Evolutionary conservation across 2,113 vertebrate species (phyloP).

Genomic region (Rhea pennata): DNA sequence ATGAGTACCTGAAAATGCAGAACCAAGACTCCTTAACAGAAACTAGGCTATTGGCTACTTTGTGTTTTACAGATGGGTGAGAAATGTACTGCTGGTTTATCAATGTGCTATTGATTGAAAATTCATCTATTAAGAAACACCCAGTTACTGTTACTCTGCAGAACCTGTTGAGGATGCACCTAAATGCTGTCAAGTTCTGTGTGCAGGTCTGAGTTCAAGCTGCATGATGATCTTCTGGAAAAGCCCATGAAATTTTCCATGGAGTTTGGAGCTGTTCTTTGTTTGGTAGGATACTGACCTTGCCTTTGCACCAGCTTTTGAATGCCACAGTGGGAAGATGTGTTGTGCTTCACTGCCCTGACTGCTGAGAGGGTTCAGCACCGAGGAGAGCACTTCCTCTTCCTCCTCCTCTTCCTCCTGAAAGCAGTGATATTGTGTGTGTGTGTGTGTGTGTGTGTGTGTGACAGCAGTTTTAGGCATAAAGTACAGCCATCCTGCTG

Average conservation of each 20-base stretch:
- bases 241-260: background rate
- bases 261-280: background rate
- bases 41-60: background rate
- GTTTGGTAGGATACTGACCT: background rate
- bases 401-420: background rate
- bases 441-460: too few species aligned
- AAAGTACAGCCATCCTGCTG: background rate
- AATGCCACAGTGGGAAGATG: background rate
- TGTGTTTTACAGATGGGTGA: background rate
- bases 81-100: background rate
- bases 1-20: background rate
- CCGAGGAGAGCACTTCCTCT: background rate
- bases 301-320: background rate
- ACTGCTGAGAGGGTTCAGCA: background rate
- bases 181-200: background rate
- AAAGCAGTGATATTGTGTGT: too few species aligned
- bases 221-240: background rate
- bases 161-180: background rate
- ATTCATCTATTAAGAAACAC: background rate
- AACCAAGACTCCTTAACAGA: background rate
- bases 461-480: background rate
- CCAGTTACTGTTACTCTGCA: background rate
- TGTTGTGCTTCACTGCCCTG: background rate
- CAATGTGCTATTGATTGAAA: accelerated
- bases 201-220: background rate